phyloP scores from a whole-genome alignment of 1,140 invertebrate genomes.

The Pristionchus pacificus region DNA sequence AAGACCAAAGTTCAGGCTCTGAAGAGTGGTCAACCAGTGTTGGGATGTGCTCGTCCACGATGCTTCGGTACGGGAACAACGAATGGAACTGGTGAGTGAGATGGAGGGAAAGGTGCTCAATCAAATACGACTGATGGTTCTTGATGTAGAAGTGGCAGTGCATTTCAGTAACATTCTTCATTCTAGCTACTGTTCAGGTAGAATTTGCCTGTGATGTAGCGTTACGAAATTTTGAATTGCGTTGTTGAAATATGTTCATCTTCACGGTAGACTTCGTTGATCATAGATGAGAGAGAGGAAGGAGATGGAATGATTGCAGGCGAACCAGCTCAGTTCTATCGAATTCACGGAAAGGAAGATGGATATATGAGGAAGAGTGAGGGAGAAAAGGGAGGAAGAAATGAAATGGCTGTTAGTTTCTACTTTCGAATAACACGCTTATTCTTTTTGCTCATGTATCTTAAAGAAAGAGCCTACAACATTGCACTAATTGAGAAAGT shows the following conservation, averaged over 20 bases:
- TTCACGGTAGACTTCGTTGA: too few relatives aligned
- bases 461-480: background rate
- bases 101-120: too few relatives aligned
- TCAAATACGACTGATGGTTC: too few relatives aligned
- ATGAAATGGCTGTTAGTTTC: conserved; percentile 7
- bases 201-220: too few relatives aligned
- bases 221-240: too few relatives aligned
- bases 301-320: too few relatives aligned
- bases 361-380: conserved; percentile 19
- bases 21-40: conserved; percentile 23
- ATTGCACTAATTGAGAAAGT: too few relatives aligned
- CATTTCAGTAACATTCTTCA: too few relatives aligned
- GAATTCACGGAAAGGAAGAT: conserved; percentile 27
- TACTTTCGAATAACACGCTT: background rate
- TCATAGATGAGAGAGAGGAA: too few relatives aligned
- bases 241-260: too few relatives aligned
- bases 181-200: too few relatives aligned
- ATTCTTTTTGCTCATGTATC: background rate
- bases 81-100: conserved; percentile 25
- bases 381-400: background rate
- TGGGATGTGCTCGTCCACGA: conserved; percentile 29
- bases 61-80: conserved; percentile 33
- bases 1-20: conserved; percentile 10
- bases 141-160: too few relatives aligned
- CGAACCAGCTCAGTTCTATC: conserved; percentile 32